phyloP scores from a whole-genome alignment of 2,888 invertebrate species.

The Eupsilia transversa region DNA sequence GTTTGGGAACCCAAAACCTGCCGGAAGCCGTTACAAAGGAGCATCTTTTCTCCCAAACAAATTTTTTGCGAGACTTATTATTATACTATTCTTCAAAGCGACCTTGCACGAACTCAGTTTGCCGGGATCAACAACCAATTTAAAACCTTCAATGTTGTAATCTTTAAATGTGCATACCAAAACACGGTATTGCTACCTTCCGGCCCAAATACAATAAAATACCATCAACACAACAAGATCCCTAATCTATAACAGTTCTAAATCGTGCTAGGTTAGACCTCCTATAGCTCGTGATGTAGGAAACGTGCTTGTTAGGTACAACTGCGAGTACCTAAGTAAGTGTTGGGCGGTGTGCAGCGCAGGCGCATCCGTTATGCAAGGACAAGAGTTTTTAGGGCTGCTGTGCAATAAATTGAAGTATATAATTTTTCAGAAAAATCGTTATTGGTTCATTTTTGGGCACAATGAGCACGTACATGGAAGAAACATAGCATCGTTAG shows the following conservation, averaged over 20 bases:
- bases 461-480: too few relatives aligned
- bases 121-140: neutral
- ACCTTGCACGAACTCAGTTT: neutral
- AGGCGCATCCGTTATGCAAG: slow-evolving; percentile 75
- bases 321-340: slow-evolving; percentile 17
- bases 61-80: neutral
- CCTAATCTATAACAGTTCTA: slow-evolving; percentile 38
- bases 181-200: neutral
- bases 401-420: neutral
- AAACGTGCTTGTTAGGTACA: slow-evolving; percentile 48
- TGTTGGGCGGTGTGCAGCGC: slow-evolving; percentile 18
- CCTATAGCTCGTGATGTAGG: slow-evolving; percentile 40
- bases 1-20: neutral
- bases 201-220: slow-evolving; percentile 22
- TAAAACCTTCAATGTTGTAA: neutral
- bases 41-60: neutral
- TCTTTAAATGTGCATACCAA: neutral
- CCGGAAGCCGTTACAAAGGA: neutral
- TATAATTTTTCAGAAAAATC: too few relatives aligned
- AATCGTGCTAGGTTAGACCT: slow-evolving; percentile 60
- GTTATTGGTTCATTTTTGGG: too few relatives aligned
- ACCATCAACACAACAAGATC: slow-evolving; percentile 10
- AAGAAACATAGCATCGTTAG: too few relatives aligned
- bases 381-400: slow-evolving; percentile 69
- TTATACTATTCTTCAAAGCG: neutral